phyloP scores from a whole-genome alignment of 1,140 invertebrate genomes.

The Thaumetopoea pityocampa region DNA sequence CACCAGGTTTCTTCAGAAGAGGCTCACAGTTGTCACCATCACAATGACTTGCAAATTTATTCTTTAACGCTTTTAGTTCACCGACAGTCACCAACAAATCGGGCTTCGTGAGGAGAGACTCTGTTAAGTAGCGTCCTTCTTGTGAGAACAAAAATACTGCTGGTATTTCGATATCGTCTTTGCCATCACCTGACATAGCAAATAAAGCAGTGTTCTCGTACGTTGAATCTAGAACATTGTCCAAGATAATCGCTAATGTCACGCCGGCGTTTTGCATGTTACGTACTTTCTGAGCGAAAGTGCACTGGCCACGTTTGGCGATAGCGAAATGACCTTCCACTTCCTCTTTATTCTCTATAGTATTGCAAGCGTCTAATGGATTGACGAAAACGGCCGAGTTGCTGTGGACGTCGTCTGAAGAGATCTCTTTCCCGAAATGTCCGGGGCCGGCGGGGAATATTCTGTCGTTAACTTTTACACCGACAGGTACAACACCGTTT shows the following conservation, averaged over 20 bases:
- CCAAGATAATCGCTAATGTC: constrained; percentile 90
- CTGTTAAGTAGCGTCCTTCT: constrained; percentile 82
- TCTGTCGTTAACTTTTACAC: constrained; percentile 52
- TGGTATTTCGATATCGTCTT: constrained; percentile 91
- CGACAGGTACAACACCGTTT: constrained; percentile 52
- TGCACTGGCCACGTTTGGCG: constrained; percentile 92
- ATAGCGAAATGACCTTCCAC: constrained; percentile 88
- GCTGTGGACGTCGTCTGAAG: constrained; percentile 77
- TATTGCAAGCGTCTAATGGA: constrained; percentile 78
- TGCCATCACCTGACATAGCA: constrained; percentile 96
- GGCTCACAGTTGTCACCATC: constrained; percentile 40
- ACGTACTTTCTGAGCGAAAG: constrained; percentile 96
- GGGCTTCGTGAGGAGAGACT: constrained; percentile 74
- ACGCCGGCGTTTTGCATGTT: constrained; percentile 90
- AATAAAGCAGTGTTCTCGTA: constrained; percentile 88
- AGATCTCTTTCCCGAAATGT: constrained; percentile 91
- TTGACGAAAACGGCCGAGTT: constrained; percentile 80
- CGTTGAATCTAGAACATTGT: constrained; percentile 87
- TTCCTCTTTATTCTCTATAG: constrained; percentile 78
- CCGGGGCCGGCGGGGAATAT: constrained; percentile 88
- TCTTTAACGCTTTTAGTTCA: constrained; percentile 59
- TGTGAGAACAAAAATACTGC: constrained; percentile 92
- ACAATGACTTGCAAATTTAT: constrained; percentile 33
- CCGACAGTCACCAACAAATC: constrained; percentile 74
- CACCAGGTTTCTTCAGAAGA: constrained; percentile 16